Base-by-base conservation (phyloP, 1,140 invertebrate genomes). In the Hydropsyche tenuis region DNA sequence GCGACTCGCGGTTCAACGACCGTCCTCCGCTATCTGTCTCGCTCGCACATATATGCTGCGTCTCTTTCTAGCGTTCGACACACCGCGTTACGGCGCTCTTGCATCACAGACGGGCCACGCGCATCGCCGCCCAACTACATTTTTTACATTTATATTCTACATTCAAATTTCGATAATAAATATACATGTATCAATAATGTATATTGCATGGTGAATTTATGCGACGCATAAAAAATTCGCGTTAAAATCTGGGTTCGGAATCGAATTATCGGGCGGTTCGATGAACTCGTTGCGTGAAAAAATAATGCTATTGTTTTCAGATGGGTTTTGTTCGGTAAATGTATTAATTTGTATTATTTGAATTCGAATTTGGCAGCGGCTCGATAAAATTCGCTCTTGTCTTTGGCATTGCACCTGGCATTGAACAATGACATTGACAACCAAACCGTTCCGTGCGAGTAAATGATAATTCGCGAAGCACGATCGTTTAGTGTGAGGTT, bases 11-110 rank as follows among this genome's bases (percentile, higher is more conserved):
- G 75, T 70, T 76, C 75, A 68, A 71, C 75, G 75, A 76, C 75
- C 75, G 75, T 76, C 75, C 75, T 76, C 75, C 66, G 72, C 56
- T 68, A 37, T 42, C 25, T 20, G 14, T 73, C 46, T 69, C 74
- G 30, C 45, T 53, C 66, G 3, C 65, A 5, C 27, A 60, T 69
- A 73, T 64, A 27, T 14, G 25, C 56, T 5, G n/a, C 45, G 56
- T 75, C 71, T 53, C 71, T 18, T 12, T 73, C 65, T 60, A 22
- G 30, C 69, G 22, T 42, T 65, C 63, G 30, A n/a, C 27, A 30
- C 63, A 16, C 42, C 63, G 14, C 14, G 63, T 45, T 45, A 42
- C 63, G 63, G 9, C 63, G 42, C 16, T 45, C 63, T 65, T 65
- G 63, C 65, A 48, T 68, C 65, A 45, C 63, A 23, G 1, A 42